Evolutionary conservation across 2,888 invertebrate species (phyloP), one percentile per base, ranked within the genome.

Genomic region (Deilephila porcellus): DNA sequence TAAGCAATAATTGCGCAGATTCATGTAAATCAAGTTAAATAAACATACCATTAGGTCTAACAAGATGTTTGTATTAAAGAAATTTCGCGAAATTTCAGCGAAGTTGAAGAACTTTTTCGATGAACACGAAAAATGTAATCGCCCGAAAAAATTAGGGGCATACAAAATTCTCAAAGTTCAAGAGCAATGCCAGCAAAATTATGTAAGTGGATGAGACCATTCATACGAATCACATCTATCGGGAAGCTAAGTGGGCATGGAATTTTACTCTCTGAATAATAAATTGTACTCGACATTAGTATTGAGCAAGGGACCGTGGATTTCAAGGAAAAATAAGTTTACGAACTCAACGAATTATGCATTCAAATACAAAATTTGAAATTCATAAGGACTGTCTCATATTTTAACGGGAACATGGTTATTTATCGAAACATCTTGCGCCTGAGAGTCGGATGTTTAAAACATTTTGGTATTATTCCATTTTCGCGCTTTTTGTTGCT

Each of bases 311-410:
- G 78, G 78, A 84, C 81, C 82, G 76, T 77, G 79, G 81, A 82
- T 85, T 85, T 83, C 74, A 78, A 80, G 76, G 81, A 83, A 88
- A 88, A 87, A 85, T 83, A 84, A 88, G 84, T 87, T 88, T 84
- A 80, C 82, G 76, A 85, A 87, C 79, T 83, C 80, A 76, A 82
- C 79, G 80, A 88, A 89, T 89, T 87, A 88, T 87, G 76, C 82
- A 89, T 89, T 88, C 84, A 85, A 86, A 88, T 87, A 82, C 80
- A 78, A 80, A 82, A 88, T 88, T 87, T 86, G 85, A 85, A 88
- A 83, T 89, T 89, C 88, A 88, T 84, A 86, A 86, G 82, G 80
- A 83, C 76, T 80, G 80, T 77, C 79, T 79, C 80, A 83, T 83
- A 82, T 86, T 87, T 82, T 74, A 79, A 79, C 78, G 75, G 81